Conservation (phyloP, 2,888 invertebrate species). For the Nomada lathburiana region DNA sequence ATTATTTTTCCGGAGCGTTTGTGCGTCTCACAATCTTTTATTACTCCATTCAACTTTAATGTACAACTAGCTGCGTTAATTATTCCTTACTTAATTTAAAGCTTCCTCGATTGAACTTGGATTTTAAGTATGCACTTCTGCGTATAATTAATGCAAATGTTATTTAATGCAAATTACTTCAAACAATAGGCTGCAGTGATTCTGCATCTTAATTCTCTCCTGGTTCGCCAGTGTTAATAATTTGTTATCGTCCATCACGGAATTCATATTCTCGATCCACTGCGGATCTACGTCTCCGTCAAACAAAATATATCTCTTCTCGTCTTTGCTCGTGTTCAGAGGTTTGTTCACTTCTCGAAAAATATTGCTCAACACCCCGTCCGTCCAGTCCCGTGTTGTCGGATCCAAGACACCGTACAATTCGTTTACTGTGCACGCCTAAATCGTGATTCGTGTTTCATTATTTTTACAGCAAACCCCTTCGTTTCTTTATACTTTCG, state of each 20-base stretch:
- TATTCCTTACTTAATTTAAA: no score
- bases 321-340: slow-evolving; percentile 86
- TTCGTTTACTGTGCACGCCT: slow-evolving; percentile 95
- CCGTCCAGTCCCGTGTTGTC: slow-evolving; percentile 95
- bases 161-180: slow-evolving; percentile 87
- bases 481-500: no score
- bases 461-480: neutral
- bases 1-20: neutral
- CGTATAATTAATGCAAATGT: neutral
- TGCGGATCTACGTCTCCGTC: slow-evolving; percentile 97
- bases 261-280: slow-evolving; percentile 99
- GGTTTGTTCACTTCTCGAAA: slow-evolving; percentile 96
- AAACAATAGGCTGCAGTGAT: slow-evolving; percentile 93
- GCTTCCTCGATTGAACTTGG: no score
- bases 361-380: slow-evolving; percentile 95
- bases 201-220: slow-evolving; percentile 93
- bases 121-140: no score
- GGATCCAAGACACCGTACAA: slow-evolving; percentile 95
- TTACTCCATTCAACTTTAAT: no score
- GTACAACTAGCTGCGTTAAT: no score
- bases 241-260: slow-evolving; percentile 98
- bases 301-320: slow-evolving; percentile 93
- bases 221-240: slow-evolving; percentile 95
- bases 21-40: no score
- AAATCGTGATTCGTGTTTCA: neutral